These are phyloP conservation scores for Stenurella melanura DNA, from an alignment of 2,888 invertebrate species.

Conservation along the genomic window DNA sequence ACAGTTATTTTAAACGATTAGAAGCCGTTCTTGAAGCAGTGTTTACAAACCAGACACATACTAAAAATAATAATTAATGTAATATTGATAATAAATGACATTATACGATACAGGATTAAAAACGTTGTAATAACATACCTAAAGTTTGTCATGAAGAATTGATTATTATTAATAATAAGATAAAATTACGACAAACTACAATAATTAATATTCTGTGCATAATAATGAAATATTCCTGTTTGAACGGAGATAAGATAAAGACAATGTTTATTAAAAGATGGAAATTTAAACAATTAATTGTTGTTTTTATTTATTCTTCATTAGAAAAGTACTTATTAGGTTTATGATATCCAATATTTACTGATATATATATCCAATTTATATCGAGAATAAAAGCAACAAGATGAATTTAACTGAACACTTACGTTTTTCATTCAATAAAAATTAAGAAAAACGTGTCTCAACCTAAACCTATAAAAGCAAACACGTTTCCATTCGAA, in stretches of 20 bases:
- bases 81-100: conserved; percentile 3
- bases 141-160: conserved; percentile 7
- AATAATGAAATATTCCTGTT: not conserved
- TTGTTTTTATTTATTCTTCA: too few relatives aligned
- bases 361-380: too few relatives aligned
- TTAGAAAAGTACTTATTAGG: too few relatives aligned
- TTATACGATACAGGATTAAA: not conserved
- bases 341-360: too few relatives aligned
- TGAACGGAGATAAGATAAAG: not conserved
- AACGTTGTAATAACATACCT: conserved; percentile 3
- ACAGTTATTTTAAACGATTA: not conserved
- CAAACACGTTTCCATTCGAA: too few relatives aligned
- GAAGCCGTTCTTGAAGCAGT: not conserved
- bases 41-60: conserved; percentile 3
- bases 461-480: too few relatives aligned
- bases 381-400: too few relatives aligned
- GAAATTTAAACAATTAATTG: too few relatives aligned
- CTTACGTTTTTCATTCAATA: too few relatives aligned
- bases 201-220: not conserved
- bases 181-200: not conserved
- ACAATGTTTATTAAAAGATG: not conserved
- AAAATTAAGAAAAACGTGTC: too few relatives aligned
- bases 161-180: conserved; percentile 5
- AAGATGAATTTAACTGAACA: too few relatives aligned
- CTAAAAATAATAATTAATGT: conserved; percentile 4